Base-by-base conservation (phyloP, 92 coral and sea anemone species). In the Actinernus sp. region DNA sequence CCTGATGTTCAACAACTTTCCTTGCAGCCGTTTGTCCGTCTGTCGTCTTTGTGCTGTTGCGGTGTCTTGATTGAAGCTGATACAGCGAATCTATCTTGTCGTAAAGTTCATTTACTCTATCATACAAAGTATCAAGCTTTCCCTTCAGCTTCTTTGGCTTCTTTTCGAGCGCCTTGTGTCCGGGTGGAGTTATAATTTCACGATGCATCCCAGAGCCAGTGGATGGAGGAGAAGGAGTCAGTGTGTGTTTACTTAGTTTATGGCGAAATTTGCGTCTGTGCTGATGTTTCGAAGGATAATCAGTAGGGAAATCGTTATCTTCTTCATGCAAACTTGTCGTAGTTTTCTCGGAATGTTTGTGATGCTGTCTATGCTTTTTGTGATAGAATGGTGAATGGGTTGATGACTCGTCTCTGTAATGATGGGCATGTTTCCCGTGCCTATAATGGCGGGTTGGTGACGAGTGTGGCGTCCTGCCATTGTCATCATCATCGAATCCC, bases 101-200 rank as follows among this genome's bases (percentile, higher is more conserved):
- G 37, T 70, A 70, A 4, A 70, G 66, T 34, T 29, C n/a, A 57
- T 71, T 77, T 27, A 84, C 81, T 76, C 71, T 77, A 22, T 71
- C 80, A 23, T 70, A 84, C 20, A 84, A 59, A 12, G 72, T 63
- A 31, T 84, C 81, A 2, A 84, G 40, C 43, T 56, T 68, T 13
- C 43, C 33, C 30, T 40, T 70, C 30, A 33, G 26, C 26, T 59
- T 82, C 29, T 28, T 8, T 17, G 1, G 43, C 25, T 58, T 12
- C 34, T 33, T 59, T 47, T 22, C 58, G 0, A 28, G 25, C 13
- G 17, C 18, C 33, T 17, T 55, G 23, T 80, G 50, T 1, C 63
- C 74, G 44, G 11, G 19, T 18, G 79, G 67, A 20, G 49, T 46
- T 16, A 14, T 11, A 28, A 45, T 71, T 28, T 80, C 46, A 33